These are phyloP conservation scores for Aphelenchoides fujianensis DNA, from an alignment of 1,140 invertebrate genomes.

Conservation along the genomic window DNA sequence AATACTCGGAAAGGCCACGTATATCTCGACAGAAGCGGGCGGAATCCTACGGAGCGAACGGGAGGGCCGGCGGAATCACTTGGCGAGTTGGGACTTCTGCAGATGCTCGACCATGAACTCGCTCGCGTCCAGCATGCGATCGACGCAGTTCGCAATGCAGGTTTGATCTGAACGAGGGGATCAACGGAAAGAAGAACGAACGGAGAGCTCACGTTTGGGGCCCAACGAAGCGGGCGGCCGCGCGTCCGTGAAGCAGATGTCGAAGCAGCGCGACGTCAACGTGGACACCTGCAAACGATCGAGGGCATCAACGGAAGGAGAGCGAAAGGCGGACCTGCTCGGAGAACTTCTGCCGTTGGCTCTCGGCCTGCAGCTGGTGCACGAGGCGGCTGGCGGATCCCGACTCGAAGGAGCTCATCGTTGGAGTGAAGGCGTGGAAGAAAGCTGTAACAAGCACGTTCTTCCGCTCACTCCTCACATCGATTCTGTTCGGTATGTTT, in stretches of 20 bases:
- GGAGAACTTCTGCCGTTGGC: slow-evolving; percentile 27
- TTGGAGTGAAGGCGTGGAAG: no score
- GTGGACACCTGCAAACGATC: slow-evolving; percentile 41
- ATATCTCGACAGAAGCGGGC: no score
- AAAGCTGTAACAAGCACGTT: no score
- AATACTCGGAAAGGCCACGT: no score
- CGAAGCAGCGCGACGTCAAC: slow-evolving; percentile 56
- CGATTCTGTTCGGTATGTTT: no score
- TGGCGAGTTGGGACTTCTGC: slow-evolving; percentile 46
- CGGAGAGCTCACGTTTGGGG: slow-evolving; percentile 28
- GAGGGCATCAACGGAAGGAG: neutral
- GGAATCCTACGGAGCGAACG: no score
- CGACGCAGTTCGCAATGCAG: slow-evolving; percentile 57
- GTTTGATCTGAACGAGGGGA: slow-evolving; percentile 20
- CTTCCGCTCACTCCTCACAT: no score
- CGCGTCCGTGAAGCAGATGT: slow-evolving; percentile 54
- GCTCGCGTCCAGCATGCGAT: slow-evolving; percentile 61
- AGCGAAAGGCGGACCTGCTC: slow-evolving; percentile 38
- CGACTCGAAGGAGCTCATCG: neutral
- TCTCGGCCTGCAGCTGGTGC: slow-evolving; percentile 28
- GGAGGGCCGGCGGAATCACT: neutral
- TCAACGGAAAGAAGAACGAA: slow-evolving; percentile 1
- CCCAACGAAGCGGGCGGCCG: slow-evolving; percentile 55
- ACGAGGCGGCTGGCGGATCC: slow-evolving; percentile 19
- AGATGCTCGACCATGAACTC: slow-evolving; percentile 61